Conservation (phyloP, 2,113 vertebrate genomes). For the Callionymus lyra region DNA sequence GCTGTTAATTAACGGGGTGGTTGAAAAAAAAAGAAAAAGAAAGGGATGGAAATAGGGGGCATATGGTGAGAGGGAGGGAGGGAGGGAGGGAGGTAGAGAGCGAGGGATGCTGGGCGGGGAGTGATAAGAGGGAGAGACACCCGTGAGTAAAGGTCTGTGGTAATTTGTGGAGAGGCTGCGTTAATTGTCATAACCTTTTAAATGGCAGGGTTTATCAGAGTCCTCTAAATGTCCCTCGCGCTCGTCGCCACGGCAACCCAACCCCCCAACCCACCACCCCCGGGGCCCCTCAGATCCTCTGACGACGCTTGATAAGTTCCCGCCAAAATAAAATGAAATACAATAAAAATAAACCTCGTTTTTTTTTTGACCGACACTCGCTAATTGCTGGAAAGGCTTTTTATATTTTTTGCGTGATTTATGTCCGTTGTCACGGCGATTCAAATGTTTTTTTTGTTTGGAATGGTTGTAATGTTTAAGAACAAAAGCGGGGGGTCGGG, state of each 20-base stretch:
- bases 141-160: conserved; percentile 70
- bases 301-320: conserved; percentile 60
- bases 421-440: conserved; percentile 66
- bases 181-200: conserved; percentile 80
- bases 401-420: conserved; percentile 50
- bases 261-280: conserved; percentile 38
- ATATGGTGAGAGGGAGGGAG: conserved; percentile 38
- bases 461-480: conserved; percentile 61
- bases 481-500: conserved; percentile 41
- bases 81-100: conserved; percentile 18
- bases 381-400: conserved; percentile 61
- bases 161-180: conserved; percentile 71
- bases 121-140: conserved; percentile 62
- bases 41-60: conserved; percentile 45
- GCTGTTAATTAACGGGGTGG: conserved; percentile 78
- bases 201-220: conserved; percentile 75
- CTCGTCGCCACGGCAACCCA: conserved; percentile 61
- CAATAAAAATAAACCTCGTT: too few relatives aligned
- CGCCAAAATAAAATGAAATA: conserved; percentile 35
- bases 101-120: conserved; percentile 38
- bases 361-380: conserved; percentile 63
- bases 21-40: conserved; percentile 63
- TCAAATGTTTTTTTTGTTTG: conserved; percentile 72
- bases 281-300: conserved; percentile 49
- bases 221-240: conserved; percentile 68